These are phyloP conservation scores for Epinephelus lanceolatus DNA, from an alignment of 2,113 vertebrate species.

Conservation along the genomic window DNA sequence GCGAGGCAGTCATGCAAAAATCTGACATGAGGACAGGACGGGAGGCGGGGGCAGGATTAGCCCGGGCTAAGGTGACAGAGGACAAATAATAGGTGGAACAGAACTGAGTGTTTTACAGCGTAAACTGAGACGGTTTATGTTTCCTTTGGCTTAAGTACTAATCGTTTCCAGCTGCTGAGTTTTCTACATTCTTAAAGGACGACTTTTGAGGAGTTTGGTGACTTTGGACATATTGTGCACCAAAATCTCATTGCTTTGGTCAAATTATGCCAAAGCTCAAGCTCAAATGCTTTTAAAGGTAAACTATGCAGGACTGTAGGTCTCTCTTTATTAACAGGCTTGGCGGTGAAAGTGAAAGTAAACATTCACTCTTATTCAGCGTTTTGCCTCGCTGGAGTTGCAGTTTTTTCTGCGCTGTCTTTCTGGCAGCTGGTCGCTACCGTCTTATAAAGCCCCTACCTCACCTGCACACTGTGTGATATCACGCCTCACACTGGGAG, in stretches of 20 bases:
- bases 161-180: slow-evolving; percentile 13
- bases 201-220: neutral
- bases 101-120: slow-evolving; percentile 41
- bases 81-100: slow-evolving; percentile 53
- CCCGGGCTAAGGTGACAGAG: slow-evolving; percentile 56
- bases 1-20: slow-evolving; percentile 61
- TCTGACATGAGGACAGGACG: slow-evolving; percentile 60
- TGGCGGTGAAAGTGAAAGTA: too few species aligned
- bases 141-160: slow-evolving; percentile 11
- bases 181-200: neutral
- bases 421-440: too few species aligned
- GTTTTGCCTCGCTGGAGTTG: too few species aligned
- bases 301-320: too few species aligned
- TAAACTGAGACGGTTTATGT: slow-evolving; percentile 43
- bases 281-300: too few species aligned
- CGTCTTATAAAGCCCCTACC: too few species aligned
- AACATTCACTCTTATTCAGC: too few species aligned
- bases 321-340: too few species aligned
- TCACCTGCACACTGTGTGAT: too few species aligned
- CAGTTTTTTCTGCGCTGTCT: too few species aligned
- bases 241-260: neutral
- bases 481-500: too few species aligned
- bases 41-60: slow-evolving; percentile 54
- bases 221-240: neutral
- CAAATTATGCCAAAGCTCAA: neutral